phyloP scores from a whole-genome alignment of 2,113 vertebrate genomes.

The Clupea harengus region DNA sequence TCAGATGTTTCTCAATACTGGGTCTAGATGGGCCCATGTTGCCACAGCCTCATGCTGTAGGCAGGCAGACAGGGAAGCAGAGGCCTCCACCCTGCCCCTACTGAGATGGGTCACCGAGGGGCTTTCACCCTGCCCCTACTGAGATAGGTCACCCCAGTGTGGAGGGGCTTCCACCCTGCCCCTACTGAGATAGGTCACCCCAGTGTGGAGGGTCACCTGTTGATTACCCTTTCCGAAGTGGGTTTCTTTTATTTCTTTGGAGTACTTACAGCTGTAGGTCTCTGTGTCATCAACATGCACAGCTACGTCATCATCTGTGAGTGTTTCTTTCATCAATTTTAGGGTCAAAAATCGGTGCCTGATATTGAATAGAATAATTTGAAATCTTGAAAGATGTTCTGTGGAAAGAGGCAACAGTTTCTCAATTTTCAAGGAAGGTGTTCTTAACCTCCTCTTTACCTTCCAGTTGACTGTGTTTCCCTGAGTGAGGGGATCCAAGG shows the following conservation, averaged over 20 bases:
- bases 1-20: constrained; percentile 31
- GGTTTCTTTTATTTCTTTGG: constrained; percentile 40
- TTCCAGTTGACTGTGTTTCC: too few relatives aligned
- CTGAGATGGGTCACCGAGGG: too few relatives aligned
- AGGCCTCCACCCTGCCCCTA: constrained; percentile 33
- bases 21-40: constrained; percentile 45
- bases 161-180: constrained; percentile 35
- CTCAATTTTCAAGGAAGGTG: constrained; percentile 32
- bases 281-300: constrained; percentile 37
- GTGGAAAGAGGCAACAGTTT: constrained; percentile 31
- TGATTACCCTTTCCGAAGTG: constrained; percentile 41
- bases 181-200: too few relatives aligned
- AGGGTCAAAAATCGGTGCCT: constrained; percentile 34
- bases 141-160: too few relatives aligned
- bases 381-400: constrained; percentile 33
- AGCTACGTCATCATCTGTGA: constrained; percentile 32
- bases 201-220: constrained; percentile 33
- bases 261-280: constrained; percentile 41
- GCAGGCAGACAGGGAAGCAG: constrained; percentile 29
- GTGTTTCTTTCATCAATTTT: constrained; percentile 28
- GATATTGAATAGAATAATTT: constrained; percentile 35
- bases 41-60: constrained; percentile 28
- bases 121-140: constrained; percentile 31
- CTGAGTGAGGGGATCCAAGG: constrained; percentile 34
- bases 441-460: constrained; percentile 31